Base-by-base conservation (phyloP, 2,888 invertebrate species). In the Drosophila sordidapex region DNA sequence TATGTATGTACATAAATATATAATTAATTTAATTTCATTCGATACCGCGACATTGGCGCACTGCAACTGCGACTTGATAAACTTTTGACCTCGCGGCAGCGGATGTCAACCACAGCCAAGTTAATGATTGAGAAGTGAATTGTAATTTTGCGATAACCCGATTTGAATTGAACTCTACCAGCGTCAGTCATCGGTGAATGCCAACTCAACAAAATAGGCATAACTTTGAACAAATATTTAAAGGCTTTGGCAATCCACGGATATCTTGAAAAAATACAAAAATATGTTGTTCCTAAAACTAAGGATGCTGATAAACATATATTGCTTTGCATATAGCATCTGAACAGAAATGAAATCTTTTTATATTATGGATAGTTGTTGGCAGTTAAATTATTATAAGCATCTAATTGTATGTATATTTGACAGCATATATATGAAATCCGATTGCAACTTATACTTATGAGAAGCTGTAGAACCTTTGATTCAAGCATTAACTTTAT, bases 61-160 rank as follows among this genome's bases (percentile, higher is more conserved):
- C 27, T 53, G 69, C 65, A 60, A 10, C 8, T 31, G 21, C 36
- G 21, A 18, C n/a, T 1, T 61, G 79, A 79, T 79, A 81, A 79
- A 38, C 82, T 58, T 52, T 63, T 62, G 70, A 74, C 81, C 59
- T 51, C n/a, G 46, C 18, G 15, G 4, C 25, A 29, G 6, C 4
- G 15, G 27, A 59, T 31, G 57, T 56, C 36, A 49, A 18, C n/a
- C 33, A 51, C 18, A 31, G 15, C 56, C 54, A 15, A 36, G 40
- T 40, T 2, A 51, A 25, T 68, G 67, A 54, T 11, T 31, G 35
- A 15, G 33, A 10, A 15, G 8, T 27, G 13, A 65, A 33, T 33
- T 60, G 48, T 35, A 38, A 31, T 61, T 61, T 40, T 33, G 48
- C 21, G 63, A 74, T 70, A 76, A 63, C 43, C 11, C 38, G 29